Evolutionary conservation across 2,113 vertebrate species (phyloP), one percentile per base, ranked within the genome.

Genomic region (Syngnathus floridae): DNA sequence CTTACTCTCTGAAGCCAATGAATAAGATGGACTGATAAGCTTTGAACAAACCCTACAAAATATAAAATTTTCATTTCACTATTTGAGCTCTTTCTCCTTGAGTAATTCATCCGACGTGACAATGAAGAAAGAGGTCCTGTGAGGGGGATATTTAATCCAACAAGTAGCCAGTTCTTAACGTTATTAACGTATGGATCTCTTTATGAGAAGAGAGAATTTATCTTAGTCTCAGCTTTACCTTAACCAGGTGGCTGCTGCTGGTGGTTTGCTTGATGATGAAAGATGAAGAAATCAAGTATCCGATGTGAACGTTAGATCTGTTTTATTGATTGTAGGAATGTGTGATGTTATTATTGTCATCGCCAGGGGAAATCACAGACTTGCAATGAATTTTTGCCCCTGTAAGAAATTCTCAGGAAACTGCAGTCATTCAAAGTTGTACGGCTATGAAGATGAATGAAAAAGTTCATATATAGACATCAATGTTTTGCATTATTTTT

Each of bases 131-230:
- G 49, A 0, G 11, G 52, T 69, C 69, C 59, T 70, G 43, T 82
- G 70, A 82, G 77, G 73, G 72, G 68, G 83, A 87, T 81, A 78
- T 85, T 78, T 84, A 84, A 85, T 79, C 75, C 70, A 58, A 61
- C 66, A 77, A 74, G 76, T 71, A 82, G 80, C 83, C 41, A 67
- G 63, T 38, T 46, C 21, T 81, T 36, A 57, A 16, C 41, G n/a
- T 61, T 41, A 43, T 26, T 22, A 61, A n/a, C 38, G 64, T 55
- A 72, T 14, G 52, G 12, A 61, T 37, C 45, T 61, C 2, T 69
- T 12, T 48, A 45, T 37, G 26, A 52, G n/a, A n/a, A 63, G 57
- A 62, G 72, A 74, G 62, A 63, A 38, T 64, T 64, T 26, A 63
- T 63, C 45, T 65, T 35, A 60, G 62, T 65, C n/a, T 46, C 55